phyloP scores from a whole-genome alignment of 2,888 invertebrate species.

The Orthosia gracilis region DNA sequence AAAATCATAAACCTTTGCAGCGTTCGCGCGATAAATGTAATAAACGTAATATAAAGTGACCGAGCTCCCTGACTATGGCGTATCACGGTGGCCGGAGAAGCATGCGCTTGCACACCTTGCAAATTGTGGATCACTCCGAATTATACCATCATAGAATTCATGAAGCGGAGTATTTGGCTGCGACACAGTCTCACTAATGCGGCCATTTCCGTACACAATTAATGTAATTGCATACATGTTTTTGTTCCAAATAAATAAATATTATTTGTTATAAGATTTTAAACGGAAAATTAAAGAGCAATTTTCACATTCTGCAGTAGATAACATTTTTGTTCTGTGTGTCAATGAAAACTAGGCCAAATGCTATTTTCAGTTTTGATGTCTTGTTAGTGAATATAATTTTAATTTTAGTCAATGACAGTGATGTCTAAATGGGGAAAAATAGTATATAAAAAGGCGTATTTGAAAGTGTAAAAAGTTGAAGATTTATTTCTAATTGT shows the following conservation, averaged over 20 bases:
- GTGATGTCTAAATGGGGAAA: background rate
- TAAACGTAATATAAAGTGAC: constrained; percentile 37
- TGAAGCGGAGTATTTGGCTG: too few species aligned
- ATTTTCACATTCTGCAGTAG: background rate
- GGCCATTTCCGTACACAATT: too few species aligned
- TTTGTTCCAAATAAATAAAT: too few species aligned
- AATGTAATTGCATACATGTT: too few species aligned
- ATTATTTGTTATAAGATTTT: background rate
- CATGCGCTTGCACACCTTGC: constrained; percentile 71
- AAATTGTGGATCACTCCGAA: constrained; percentile 73
- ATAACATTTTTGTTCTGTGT: background rate
- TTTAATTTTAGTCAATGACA: too few species aligned
- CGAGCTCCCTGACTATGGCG: constrained; percentile 78
- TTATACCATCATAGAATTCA: constrained; percentile 60
- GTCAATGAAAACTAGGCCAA: background rate
- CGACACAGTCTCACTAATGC: too few species aligned
- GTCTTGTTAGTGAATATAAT: background rate
- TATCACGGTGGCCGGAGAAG: constrained; percentile 78
- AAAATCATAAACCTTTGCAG: constrained; percentile 46
- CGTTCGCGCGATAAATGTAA: constrained; percentile 32
- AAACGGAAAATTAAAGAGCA: background rate
- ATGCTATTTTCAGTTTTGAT: background rate
- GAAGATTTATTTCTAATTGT: background rate
- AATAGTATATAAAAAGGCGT: background rate
- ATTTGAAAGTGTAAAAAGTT: background rate